Conservation (phyloP, 2,888 invertebrate species). For the Morpho helenor region DNA sequence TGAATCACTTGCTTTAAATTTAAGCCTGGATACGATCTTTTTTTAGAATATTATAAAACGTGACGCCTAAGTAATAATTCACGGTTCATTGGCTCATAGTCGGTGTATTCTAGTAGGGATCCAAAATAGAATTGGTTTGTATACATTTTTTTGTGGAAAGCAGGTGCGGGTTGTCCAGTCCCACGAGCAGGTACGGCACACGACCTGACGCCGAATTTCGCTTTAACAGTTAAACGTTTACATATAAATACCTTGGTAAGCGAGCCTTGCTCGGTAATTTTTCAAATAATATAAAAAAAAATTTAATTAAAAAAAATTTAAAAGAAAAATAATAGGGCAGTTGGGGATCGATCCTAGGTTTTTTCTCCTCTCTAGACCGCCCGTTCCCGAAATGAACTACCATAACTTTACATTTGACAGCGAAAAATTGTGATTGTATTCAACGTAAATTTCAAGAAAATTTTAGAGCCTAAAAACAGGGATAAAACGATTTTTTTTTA, state of each 20-base stretch:
- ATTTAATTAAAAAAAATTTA: no score
- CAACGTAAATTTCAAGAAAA: no score
- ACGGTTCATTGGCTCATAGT: constrained; percentile 44
- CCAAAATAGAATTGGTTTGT: constrained; percentile 41
- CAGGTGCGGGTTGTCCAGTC: constrained; percentile 52
- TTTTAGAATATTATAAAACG: constrained; percentile 31
- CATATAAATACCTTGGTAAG: neutral
- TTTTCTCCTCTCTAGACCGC: no score
- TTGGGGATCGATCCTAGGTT: no score
- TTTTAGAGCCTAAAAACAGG: no score
- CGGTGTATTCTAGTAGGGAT: constrained; percentile 41
- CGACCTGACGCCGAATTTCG: constrained; percentile 55
- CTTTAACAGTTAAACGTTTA: constrained; percentile 28
- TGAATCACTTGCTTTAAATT: constrained; percentile 4
- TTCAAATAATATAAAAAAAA: no score
- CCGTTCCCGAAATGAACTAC: no score
- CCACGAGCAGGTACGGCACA: constrained; percentile 28
- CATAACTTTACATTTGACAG: no score
- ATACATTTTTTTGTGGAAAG: constrained; percentile 65
- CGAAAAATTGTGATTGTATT: no score
- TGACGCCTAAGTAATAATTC: constrained; percentile 48
- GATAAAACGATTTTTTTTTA: no score
- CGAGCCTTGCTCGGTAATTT: no score
- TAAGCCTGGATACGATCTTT: constrained; percentile 11
- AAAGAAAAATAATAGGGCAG: no score